Conservation (phyloP, 2,797 vertebrate genomes). For the Poecilia wingei region DNA sequence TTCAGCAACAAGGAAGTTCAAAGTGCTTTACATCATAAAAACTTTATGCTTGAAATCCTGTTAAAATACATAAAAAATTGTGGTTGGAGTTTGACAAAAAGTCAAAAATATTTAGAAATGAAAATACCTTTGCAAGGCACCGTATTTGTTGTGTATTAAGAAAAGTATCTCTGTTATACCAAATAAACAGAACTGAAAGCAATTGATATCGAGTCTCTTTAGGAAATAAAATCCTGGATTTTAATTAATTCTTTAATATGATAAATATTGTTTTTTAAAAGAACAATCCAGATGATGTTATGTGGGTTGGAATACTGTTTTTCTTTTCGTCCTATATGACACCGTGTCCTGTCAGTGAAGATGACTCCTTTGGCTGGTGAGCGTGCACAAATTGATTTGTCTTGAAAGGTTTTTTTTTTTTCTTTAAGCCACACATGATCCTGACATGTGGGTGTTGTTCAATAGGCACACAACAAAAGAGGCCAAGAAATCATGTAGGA, state of each 20-base stretch:
- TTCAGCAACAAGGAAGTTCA: too few species aligned
- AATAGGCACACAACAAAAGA: background rate
- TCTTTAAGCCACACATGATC: slow-evolving; percentile 13
- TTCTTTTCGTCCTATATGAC: background rate
- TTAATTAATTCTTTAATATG: background rate
- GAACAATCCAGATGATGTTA: background rate
- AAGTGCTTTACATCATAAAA: too few species aligned
- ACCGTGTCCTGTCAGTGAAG: background rate
- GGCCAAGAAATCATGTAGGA: slow-evolving; percentile 21
- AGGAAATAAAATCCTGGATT: background rate
- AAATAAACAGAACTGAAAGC: background rate
- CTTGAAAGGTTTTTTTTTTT: slow-evolving; percentile 12
- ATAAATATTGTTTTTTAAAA: background rate
- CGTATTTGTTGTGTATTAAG: background rate
- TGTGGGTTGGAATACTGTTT: background rate
- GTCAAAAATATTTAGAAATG: background rate
- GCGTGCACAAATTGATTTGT: slow-evolving; percentile 18
- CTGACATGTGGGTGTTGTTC: slow-evolving; percentile 21
- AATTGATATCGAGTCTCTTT: background rate
- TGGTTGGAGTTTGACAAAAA: background rate
- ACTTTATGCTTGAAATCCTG: background rate
- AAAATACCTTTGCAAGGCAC: background rate
- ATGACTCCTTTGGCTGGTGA: background rate
- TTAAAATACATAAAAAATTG: background rate
- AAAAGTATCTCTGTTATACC: slow-evolving; percentile 8